These are phyloP conservation scores for Cheilosia vulpina DNA, from an alignment of 2,888 invertebrate species.

Conservation along the genomic window DNA sequence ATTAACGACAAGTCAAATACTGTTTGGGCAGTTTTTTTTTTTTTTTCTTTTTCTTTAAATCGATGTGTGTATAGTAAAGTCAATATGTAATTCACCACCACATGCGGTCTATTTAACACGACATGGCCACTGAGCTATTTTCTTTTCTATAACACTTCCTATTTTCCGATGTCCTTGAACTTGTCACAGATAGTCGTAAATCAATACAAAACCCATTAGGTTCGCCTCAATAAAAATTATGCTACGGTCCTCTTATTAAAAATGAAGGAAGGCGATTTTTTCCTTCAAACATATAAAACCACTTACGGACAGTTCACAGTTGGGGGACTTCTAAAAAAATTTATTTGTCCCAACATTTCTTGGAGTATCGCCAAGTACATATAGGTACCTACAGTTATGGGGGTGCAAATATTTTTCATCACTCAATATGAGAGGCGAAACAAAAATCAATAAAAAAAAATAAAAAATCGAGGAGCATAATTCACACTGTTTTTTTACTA, in stretches of 20 bases:
- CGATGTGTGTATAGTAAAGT: no score
- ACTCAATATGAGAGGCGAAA: background rate
- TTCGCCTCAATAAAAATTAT: background rate
- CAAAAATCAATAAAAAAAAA: constrained; percentile 36
- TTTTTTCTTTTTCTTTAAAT: no score
- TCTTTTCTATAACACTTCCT: background rate
- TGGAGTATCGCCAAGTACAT: background rate
- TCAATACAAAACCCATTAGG: constrained; percentile 21
- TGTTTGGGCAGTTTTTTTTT: no score
- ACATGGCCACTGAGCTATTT: no score
- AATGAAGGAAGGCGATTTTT: background rate
- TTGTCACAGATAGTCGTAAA: constrained; percentile 1
- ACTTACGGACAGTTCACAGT: no score
- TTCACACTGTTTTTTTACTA: constrained; percentile 32
- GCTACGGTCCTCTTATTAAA: background rate
- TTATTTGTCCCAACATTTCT: background rate
- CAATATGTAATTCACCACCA: no score
- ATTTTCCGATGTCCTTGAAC: constrained; percentile 8
- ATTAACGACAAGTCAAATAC: no score
- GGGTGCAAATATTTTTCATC: background rate
- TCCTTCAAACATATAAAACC: background rate
- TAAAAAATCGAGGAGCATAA: constrained; percentile 7
- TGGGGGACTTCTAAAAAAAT: no score
- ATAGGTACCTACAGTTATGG: background rate
- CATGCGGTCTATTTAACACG: no score